Evolutionary conservation across 2,797 vertebrate genomes (phyloP).

Genomic region (Lerista edwardsae): DNA sequence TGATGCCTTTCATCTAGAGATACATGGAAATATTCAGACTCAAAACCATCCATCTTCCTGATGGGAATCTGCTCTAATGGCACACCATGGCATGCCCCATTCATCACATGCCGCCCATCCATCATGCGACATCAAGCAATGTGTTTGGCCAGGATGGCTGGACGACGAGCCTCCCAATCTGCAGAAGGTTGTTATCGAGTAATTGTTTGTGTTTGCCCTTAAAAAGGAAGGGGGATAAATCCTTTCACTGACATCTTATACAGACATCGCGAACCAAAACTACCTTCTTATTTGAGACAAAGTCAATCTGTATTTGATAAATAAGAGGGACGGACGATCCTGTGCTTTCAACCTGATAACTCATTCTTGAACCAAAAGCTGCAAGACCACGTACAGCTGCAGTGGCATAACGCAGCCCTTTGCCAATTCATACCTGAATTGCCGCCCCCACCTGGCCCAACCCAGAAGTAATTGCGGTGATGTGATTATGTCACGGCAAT

Average conservation of each 20-base stretch:
- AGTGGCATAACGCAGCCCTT: no score
- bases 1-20: slow-evolving; percentile 58
- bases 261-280: slow-evolving; percentile 49
- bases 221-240: slow-evolving; percentile 37
- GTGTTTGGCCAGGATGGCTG: slow-evolving; percentile 17
- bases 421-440: no score
- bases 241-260: slow-evolving; percentile 45
- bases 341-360: background rate
- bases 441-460: no score
- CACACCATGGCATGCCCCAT: slow-evolving; percentile 43
- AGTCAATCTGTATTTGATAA: slow-evolving; percentile 40
- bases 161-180: slow-evolving; percentile 47
- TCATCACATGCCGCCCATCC: slow-evolving; percentile 68
- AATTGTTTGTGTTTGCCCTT: slow-evolving; percentile 63
- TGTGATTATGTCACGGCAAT: no score
- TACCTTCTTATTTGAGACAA: slow-evolving; percentile 12
- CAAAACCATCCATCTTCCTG: slow-evolving; percentile 67
- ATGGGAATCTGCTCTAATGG: slow-evolving; percentile 56
- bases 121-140: slow-evolving; percentile 52
- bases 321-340: slow-evolving; percentile 12
- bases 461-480: no score
- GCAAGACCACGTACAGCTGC: background rate
- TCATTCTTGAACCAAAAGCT: background rate
- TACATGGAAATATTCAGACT: slow-evolving; percentile 51
- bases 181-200: slow-evolving; percentile 33